Conservation (phyloP, 2,888 invertebrate species). For the Andrena camellia region DNA sequence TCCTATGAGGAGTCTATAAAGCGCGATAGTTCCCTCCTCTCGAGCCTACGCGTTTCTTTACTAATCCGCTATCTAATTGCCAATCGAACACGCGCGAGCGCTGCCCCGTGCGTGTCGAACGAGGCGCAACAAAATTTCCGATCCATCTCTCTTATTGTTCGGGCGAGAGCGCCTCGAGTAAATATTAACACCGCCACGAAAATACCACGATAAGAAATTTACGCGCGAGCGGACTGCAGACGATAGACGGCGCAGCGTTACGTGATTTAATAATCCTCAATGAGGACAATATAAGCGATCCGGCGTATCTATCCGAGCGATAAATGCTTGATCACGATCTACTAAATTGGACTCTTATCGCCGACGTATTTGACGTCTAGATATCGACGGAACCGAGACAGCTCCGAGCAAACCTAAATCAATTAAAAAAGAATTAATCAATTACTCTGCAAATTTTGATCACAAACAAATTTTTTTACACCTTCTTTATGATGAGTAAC, state of each 20-base stretch:
- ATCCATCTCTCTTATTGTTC: background rate
- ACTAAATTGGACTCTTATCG: conserved; percentile 32
- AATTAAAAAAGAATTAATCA: too few relatives aligned
- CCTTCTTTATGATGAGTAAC: too few relatives aligned
- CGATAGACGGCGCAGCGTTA: conserved; percentile 30
- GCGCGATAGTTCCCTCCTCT: too few relatives aligned
- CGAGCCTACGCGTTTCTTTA: too few relatives aligned
- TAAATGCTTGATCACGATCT: conserved; percentile 38
- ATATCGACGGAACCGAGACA: conserved; percentile 2
- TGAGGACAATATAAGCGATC: conserved; percentile 13
- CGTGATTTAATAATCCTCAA: conserved; percentile 34
- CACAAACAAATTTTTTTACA: too few relatives aligned
- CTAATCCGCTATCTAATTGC: background rate
- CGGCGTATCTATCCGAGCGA: background rate
- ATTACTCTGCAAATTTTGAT: too few relatives aligned
- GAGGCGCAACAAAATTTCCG: background rate
- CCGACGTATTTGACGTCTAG: background rate
- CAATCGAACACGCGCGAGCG: background rate
- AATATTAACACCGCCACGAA: conserved; percentile 20
- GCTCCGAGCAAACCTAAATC: background rate
- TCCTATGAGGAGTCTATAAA: too few relatives aligned
- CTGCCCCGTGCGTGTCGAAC: background rate
- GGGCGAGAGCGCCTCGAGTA: background rate
- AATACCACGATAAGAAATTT: conserved; percentile 30
- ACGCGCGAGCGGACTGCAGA: conserved; percentile 6